A percentile compares a stretch with the other conserved stretches of the same genome.
phyloP scores from a whole-genome alignment of 1,140 invertebrate genomes.

The Brachionus angularis region DNA sequence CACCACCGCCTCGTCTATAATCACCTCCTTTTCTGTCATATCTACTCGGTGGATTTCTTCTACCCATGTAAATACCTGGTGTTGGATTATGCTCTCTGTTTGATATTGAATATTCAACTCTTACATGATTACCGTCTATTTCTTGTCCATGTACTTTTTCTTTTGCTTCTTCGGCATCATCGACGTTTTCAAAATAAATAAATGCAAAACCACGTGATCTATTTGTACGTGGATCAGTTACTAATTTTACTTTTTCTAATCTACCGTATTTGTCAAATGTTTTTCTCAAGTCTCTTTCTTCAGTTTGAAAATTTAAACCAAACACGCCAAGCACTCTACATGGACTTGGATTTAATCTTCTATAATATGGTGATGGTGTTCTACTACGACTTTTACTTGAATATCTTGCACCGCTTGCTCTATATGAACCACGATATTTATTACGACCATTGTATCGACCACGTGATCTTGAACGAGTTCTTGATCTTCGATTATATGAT shows the following conservation, averaged over 20 bases:
- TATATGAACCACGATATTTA: not conserved
- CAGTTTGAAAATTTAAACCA: conserved; percentile 84
- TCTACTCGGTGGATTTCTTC: conserved; percentile 51
- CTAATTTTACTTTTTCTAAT: conserved; percentile 86
- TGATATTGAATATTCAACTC: conserved; percentile 96
- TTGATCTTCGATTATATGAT: not conserved
- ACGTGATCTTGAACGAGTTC: not conserved
- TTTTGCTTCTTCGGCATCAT: conserved; percentile 88
- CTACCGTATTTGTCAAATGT: conserved; percentile 87
- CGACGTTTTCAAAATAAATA: conserved; percentile 82
- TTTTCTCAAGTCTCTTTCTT: conserved; percentile 84
- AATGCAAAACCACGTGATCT: conserved; percentile 92
- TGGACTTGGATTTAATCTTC: conserved; percentile 70
- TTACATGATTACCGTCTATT: conserved; percentile 83
- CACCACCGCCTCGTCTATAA: not conserved
- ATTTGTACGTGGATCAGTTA: conserved; percentile 88
- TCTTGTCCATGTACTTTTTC: conserved; percentile 87
- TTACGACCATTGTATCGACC: not conserved
- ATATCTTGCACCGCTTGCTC: not conserved
- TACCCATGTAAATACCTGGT: conserved; percentile 94
- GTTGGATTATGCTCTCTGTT: conserved; percentile 92
- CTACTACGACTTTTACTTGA: not conserved
- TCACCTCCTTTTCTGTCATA: not conserved
- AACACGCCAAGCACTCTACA: conserved; percentile 89
- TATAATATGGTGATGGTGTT: conserved; percentile 10